phyloP scores from a whole-genome alignment of 2,888 invertebrate species.

The Xestia xanthographa region DNA sequence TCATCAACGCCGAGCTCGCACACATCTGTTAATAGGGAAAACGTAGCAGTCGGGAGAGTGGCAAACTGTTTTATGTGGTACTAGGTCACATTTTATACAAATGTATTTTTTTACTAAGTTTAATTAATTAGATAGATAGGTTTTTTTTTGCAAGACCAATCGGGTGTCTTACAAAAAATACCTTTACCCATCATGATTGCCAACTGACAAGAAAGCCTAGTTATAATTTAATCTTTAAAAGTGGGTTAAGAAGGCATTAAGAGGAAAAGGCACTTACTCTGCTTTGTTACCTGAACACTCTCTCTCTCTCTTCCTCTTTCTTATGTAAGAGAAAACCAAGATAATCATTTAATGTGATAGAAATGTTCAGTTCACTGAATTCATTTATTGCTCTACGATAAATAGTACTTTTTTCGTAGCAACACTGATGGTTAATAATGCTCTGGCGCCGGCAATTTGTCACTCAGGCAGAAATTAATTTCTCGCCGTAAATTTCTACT shows the following conservation, averaged over 20 bases:
- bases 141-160: background rate
- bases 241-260: background rate
- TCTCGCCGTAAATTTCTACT: conserved; percentile 35
- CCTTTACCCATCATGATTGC: background rate
- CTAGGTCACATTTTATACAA: background rate
- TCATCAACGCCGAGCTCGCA: conserved; percentile 56
- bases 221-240: background rate
- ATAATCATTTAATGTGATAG: background rate
- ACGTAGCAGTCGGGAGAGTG: conserved; percentile 15
- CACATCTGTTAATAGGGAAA: conserved; percentile 43
- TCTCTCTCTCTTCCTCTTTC: background rate
- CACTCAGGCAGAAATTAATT: conserved; percentile 42
- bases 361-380: conserved; percentile 3
- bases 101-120: background rate
- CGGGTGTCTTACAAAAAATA: background rate
- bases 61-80: conserved; percentile 31
- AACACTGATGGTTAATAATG: conserved; percentile 33
- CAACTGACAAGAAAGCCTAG: background rate
- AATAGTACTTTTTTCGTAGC: conserved; percentile 8
- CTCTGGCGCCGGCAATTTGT: conserved; percentile 45
- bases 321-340: background rate
- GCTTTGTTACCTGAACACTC: background rate
- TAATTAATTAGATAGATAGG: background rate
- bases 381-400: conserved; percentile 7
- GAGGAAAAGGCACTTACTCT: background rate